A percentile compares a stretch with the other conserved stretches of the same genome.
Conservation (phyloP, 2,797 vertebrate genomes). For the Parotocinclus haroldoi region DNA sequence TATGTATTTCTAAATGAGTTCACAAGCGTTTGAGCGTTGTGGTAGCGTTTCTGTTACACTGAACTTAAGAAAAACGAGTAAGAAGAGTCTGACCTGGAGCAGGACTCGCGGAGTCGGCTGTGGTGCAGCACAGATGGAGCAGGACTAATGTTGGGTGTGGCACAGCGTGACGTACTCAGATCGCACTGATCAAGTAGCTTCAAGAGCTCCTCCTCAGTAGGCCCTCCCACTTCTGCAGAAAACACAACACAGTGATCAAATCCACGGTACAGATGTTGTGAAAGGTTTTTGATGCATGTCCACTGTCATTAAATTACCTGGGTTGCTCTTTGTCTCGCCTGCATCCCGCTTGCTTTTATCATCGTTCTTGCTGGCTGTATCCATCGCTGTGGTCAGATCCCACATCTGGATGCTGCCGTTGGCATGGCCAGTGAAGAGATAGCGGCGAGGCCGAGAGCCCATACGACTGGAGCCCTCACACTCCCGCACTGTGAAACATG, state of each 20-base stretch:
- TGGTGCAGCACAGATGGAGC: conserved; percentile 92
- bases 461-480: conserved; percentile 96
- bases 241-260: neutral
- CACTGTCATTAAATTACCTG: no score
- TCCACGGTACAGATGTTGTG: neutral
- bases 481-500: conserved; percentile 90
- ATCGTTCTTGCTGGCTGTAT: conserved; percentile 87
- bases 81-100: conserved; percentile 76
- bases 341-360: conserved; percentile 73
- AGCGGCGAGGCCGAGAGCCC: conserved; percentile 92
- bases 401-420: conserved; percentile 99
- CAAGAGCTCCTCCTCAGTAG: conserved; percentile 91
- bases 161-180: conserved; percentile 92
- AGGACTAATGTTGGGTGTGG: conserved; percentile 94
- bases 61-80: no score
- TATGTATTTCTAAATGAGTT: no score
- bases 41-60: no score
- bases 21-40: no score
- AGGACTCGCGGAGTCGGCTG: conserved; percentile 86
- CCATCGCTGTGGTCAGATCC: conserved; percentile 98
- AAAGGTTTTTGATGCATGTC: neutral
- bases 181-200: conserved; percentile 95
- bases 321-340: conserved; percentile 33
- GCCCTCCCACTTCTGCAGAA: conserved; percentile 82
- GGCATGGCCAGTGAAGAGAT: conserved; percentile 92